A percentile compares a stretch with the other conserved stretches of the same genome.
Conservation (phyloP, 2,113 vertebrate genomes). For the Apeltes quadracus region DNA sequence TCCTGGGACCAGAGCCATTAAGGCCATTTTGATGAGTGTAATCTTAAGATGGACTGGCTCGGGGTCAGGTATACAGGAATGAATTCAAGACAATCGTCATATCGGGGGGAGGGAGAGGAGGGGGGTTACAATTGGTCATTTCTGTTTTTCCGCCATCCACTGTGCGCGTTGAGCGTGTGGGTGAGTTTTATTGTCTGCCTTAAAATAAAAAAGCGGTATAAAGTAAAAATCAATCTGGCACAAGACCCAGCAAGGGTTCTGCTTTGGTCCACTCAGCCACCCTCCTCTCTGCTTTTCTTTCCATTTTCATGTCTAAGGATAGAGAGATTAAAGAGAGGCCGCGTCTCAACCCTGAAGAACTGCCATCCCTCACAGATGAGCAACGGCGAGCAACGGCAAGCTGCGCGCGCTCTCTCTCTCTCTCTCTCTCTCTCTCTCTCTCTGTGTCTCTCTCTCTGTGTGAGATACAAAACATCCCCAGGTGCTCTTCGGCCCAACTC, state of each 20-base stretch:
- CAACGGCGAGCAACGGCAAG: constrained; percentile 66
- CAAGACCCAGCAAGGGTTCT: constrained; percentile 43
- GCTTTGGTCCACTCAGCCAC: constrained; percentile 54
- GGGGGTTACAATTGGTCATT: constrained; percentile 53
- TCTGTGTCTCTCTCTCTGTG: constrained; percentile 49
- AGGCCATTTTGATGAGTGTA: constrained; percentile 55
- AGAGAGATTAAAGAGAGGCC: constrained; percentile 72
- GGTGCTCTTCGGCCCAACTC: constrained; percentile 53
- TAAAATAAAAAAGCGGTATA: constrained; percentile 69
- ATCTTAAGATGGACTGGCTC: constrained; percentile 42
- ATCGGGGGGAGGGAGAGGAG: constrained; percentile 21
- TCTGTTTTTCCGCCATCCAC: constrained; percentile 36
- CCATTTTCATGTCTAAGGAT: constrained; percentile 68
- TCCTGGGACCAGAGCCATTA: constrained; percentile 45
- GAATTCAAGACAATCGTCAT: constrained; percentile 36
- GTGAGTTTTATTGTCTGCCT: constrained; percentile 58
- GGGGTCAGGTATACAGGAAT: constrained; percentile 51
- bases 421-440: constrained; percentile 51
- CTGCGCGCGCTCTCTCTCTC: constrained; percentile 43
- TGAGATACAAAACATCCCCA: constrained; percentile 52
- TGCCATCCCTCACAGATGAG: constrained; percentile 68
- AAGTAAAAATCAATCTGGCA: constrained; percentile 72
- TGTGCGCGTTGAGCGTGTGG: constrained; percentile 45
- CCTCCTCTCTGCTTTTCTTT: constrained; percentile 48
- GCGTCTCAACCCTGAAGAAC: constrained; percentile 61